Percentiles rank a stretch among this genome's conserved stretches.
Conservation (phyloP, 2,888 invertebrate species). For the Drosophila lutescens region DNA sequence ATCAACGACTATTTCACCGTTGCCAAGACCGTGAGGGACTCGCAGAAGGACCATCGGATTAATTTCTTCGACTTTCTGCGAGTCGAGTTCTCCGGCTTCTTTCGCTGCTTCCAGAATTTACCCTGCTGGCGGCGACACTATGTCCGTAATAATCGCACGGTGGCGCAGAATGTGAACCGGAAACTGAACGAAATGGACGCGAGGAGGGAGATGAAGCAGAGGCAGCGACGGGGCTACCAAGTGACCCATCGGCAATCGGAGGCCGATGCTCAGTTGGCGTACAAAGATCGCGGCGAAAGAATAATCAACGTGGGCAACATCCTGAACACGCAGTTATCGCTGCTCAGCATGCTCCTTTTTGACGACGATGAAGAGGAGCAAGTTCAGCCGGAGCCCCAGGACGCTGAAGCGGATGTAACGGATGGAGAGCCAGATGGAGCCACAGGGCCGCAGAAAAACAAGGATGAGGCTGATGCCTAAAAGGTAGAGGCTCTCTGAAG, state of each 20-base stretch:
- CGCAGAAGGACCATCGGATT: slow-evolving; percentile 28
- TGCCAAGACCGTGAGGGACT: slow-evolving; percentile 57
- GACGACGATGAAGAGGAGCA: slow-evolving; percentile 2
- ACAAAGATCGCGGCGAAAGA: slow-evolving; percentile 14
- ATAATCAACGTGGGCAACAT: slow-evolving; percentile 37
- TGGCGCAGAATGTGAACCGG: slow-evolving; percentile 47
- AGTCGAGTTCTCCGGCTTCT: slow-evolving; percentile 46
- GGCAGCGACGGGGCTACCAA: background rate
- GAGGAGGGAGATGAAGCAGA: background rate
- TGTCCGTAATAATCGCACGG: slow-evolving; percentile 36
- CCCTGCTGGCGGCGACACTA: slow-evolving; percentile 45
- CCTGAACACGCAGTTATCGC: slow-evolving; percentile 49
- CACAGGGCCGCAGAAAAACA: background rate
- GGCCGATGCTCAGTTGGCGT: background rate
- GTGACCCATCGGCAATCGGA: background rate
- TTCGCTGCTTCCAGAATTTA: slow-evolving; percentile 25
- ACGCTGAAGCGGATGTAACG: slow-evolving; percentile 13
- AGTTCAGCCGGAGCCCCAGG: slow-evolving; percentile 22
- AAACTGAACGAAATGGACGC: slow-evolving; percentile 13
- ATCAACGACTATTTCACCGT: slow-evolving; percentile 71
- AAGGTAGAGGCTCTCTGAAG: too few species aligned
- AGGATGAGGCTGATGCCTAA: background rate
- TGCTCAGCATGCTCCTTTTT: slow-evolving; percentile 12
- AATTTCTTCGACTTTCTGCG: slow-evolving; percentile 73
- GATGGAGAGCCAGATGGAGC: background rate